Evolutionary conservation across 2,797 vertebrate species (phyloP).

Genomic region (Emydoidea blandingii): DNA sequence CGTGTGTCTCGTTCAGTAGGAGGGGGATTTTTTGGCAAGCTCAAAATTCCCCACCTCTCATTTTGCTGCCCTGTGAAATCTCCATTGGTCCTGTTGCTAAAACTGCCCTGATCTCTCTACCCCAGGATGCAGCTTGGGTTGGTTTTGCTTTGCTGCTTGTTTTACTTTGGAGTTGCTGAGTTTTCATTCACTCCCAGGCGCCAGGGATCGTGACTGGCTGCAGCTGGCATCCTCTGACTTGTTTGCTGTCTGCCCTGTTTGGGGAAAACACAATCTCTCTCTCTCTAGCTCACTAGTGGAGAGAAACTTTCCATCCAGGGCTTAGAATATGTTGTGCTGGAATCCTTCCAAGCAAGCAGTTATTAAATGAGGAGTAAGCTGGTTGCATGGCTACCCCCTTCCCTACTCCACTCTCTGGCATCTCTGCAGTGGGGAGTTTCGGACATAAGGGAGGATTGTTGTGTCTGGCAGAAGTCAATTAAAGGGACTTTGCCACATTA

Average conservation of each 20-base stretch:
- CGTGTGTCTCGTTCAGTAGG: background rate
- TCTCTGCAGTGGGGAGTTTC: background rate
- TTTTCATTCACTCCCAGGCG: background rate
- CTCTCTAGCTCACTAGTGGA: background rate
- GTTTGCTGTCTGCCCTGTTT: background rate
- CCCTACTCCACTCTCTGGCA: background rate
- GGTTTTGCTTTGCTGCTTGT: background rate
- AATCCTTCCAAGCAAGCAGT: background rate
- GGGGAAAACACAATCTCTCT: background rate
- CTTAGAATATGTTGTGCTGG: background rate
- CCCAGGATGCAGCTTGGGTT: background rate
- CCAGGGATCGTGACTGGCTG: background rate
- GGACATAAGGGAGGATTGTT: background rate
- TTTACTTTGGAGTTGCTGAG: background rate
- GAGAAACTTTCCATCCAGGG: background rate
- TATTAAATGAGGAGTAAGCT: background rate
- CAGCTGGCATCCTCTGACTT: background rate
- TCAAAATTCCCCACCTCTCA: background rate
- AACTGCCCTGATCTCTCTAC: background rate
- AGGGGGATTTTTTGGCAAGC: background rate
- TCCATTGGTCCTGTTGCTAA: background rate
- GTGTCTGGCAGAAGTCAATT: background rate
- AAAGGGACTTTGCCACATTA: background rate
- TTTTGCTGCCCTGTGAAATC: background rate
- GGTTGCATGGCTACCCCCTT: background rate